Base-by-base conservation (phyloP, 2,888 invertebrate species). In the Palloptera scutellata region DNA sequence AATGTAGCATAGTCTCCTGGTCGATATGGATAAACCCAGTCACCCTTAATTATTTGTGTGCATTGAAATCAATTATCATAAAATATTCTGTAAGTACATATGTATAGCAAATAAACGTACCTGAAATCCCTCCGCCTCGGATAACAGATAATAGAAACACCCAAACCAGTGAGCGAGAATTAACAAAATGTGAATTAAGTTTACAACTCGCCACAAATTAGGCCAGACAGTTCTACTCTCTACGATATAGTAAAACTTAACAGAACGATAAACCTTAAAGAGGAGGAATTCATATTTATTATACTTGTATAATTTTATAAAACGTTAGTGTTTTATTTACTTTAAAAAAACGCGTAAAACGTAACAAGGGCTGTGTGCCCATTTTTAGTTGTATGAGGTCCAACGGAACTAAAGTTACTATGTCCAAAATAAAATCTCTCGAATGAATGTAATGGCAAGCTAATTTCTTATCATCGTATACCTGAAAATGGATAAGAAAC, bases 101-200 rank as follows among this genome's bases (percentile, higher is more conserved):
- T 30, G 30, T 45, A 19, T 53, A 54, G 48, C 17, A 30, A 42
- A 64, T 43, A 19, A 11, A 20, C 84, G 86, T 70, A 91, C 91
- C 88, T 91, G 90, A 84, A 95, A 95, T 19, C 91, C 92, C 84
- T 96, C 95, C 68, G 93, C 92, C 83, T 97, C 95, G 8, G 96
- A 96, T 66, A 97, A 89, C 79, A 97, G 87, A 86, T 93, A 97
- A 88, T 97, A 97, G 88, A 97, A 97, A 86, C 97, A 97, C 66
- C 97, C 97, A 84, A 97, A 97, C 97, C 97, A 97, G 84, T 97
- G 97, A 61, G 97, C 96, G 78, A 97, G 88, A 80, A 97, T 94
- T 77, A 97, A 90, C 74, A 97, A 89, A 79, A 97, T 96, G 85
- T 97, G 97, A 76, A 97, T 95, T 72, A 97, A 88, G 87, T 97